Percentiles rank a stretch among this genome's conserved stretches.
Conservation (phyloP, 2,113 vertebrate species). For the Pluvianellus socialis region DNA sequence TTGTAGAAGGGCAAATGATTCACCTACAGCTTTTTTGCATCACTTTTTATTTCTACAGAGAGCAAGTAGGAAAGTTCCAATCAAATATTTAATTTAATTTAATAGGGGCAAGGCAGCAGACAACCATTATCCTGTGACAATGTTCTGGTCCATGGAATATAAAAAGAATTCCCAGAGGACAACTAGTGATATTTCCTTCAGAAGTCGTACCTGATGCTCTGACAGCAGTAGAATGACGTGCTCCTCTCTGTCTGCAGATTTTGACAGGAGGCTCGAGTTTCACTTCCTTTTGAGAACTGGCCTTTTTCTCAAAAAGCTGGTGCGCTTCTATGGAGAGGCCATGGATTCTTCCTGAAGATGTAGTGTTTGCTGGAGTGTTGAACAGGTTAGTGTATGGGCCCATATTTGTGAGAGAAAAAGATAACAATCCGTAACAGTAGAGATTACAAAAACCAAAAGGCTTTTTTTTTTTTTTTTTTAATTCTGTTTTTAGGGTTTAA, state of each 20-base stretch:
- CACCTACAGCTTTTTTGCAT: neutral
- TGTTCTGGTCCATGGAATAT: neutral
- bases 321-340: neutral
- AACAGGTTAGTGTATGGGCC: neutral
- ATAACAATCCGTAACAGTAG: neutral
- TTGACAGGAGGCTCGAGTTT: neutral
- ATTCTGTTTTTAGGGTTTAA: neutral
- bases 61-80: neutral
- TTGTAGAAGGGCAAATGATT: neutral
- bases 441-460: neutral
- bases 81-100: conserved; percentile 32
- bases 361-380: neutral
- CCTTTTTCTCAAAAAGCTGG: neutral
- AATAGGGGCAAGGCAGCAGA: neutral
- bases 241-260: neutral
- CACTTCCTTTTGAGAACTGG: neutral
- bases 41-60: neutral
- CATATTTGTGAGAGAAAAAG: neutral
- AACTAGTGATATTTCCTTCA: neutral
- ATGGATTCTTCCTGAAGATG: neutral
- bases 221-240: neutral
- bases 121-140: neutral
- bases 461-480: neutral
- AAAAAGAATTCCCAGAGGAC: conserved; percentile 10
- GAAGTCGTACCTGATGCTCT: neutral